Evolutionary conservation across 2,113 vertebrate genomes (phyloP), one percentile per base, ranked within the genome.

Genomic region (Sisor rabdophorus): DNA sequence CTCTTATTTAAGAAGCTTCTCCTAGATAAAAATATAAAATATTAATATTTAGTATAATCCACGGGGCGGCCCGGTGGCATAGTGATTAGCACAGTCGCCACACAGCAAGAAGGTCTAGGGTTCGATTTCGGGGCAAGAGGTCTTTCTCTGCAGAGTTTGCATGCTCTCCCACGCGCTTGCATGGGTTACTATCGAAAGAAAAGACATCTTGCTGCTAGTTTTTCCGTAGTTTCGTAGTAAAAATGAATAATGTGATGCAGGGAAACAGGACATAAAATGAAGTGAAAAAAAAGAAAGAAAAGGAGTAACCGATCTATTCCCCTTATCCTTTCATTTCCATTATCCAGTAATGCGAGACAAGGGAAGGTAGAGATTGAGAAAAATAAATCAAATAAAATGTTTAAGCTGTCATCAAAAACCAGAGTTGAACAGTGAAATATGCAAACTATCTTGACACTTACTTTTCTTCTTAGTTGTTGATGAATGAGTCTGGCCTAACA

Each of bases 251-350:
- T 83, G 78, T 86, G 87, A 90, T 89, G 86, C 79, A 85, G 84
- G 84, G 85, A 88, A 88, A 85, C 82, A 85, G 79, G 81, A 88
- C 82, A 85, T 84, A 82, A 88, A 89, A 89, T 87, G 81, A 88
- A 84, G 81, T 79, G 76, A 9, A 22, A n/a, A 65, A 2, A 64
- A 2, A 32, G 22, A 30, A 20, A 40, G 5, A 55, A 9, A 74
- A 16, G 32, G 28, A 32, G 24, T 54, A 83, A 79, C 77, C 82
- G 82, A 89, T 90, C 86, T 83, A 86, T 89, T 85, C 79, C 64
- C 77, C 85, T 91, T 87, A 89, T 84, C 71, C 61, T 83, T 79
- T 36, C 83, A 86, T 89, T 85, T 80, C 67, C 78, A 85, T 91
- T 87, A 89, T 84, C 71, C 61, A 82, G 40, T 44, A 69, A 50